These are phyloP conservation scores for Carterocephalus palaemon DNA, from an alignment of 2,888 invertebrate genomes.

Conservation along the genomic window DNA sequence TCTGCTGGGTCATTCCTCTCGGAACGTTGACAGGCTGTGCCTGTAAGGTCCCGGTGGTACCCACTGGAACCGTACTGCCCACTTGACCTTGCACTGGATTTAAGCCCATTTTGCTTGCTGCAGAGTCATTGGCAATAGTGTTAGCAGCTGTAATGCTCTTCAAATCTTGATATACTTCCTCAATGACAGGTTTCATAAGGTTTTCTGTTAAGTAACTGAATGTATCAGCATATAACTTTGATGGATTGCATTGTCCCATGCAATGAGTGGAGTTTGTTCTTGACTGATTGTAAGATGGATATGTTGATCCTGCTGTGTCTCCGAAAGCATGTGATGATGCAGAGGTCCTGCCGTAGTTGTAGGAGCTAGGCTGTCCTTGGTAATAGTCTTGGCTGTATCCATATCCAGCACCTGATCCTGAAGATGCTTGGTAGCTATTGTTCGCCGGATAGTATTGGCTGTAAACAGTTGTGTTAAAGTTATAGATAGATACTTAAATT, in stretches of 20 bases:
- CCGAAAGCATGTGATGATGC: too few species aligned
- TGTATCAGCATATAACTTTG: constrained; percentile 60
- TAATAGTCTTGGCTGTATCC: not conserved
- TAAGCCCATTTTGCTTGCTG: constrained; percentile 52
- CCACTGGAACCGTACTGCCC: too few species aligned
- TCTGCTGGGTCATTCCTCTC: too few species aligned
- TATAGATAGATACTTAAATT: not conserved
- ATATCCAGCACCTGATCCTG: not conserved
- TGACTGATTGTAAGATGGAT: too few species aligned
- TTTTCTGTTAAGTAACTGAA: constrained; percentile 60
- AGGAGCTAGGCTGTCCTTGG: not conserved
- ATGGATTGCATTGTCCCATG: constrained; percentile 55
- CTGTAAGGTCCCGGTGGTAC: too few species aligned
- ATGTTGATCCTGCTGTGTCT: too few species aligned
- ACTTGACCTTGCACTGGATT: too few species aligned
- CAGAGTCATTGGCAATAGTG: constrained; percentile 53
- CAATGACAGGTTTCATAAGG: constrained; percentile 62
- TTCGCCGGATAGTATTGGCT: not conserved
- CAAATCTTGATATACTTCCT: constrained; percentile 66
- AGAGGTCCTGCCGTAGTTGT: not conserved
- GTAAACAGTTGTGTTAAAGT: too few species aligned
- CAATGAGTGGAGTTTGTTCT: constrained; percentile 29
- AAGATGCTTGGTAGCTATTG: constrained; percentile 2
- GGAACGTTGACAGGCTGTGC: too few species aligned
- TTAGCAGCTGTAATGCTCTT: constrained; percentile 56